A percentile compares a stretch with the other conserved stretches of the same genome.
phyloP scores from a whole-genome alignment of 2,113 vertebrate species.

The Mesitornis unicolor region DNA sequence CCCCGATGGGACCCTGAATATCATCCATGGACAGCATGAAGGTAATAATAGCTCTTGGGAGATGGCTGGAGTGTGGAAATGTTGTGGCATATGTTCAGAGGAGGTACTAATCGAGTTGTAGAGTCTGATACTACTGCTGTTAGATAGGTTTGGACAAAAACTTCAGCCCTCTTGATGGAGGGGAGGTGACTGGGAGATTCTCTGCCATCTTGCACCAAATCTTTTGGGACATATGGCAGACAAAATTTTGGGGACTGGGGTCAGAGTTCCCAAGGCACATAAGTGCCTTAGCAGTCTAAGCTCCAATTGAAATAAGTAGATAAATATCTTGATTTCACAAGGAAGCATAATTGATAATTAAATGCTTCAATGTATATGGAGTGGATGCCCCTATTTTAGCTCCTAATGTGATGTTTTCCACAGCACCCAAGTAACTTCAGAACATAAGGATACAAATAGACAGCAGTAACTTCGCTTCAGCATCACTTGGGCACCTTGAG shows the following conservation, averaged over 20 bases:
- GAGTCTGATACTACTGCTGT: not conserved
- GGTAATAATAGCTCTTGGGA: constrained; percentile 68
- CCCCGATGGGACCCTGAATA: constrained; percentile 89
- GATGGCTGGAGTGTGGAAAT: not conserved
- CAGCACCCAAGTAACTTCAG: not conserved
- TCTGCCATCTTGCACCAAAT: not conserved
- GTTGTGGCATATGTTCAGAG: not conserved
- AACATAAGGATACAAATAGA: not conserved
- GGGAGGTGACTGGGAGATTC: not conserved
- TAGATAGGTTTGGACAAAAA: not conserved
- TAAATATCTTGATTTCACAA: not conserved
- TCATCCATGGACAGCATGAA: constrained; percentile 92
- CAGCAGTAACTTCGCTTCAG: not conserved
- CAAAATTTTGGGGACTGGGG: not conserved
- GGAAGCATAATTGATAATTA: not conserved
- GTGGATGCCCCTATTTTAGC: not conserved
- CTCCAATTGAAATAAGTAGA: not conserved
- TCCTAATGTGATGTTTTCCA: not conserved
- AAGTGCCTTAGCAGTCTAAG: not conserved
- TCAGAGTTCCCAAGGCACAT: not conserved
- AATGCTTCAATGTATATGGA: not conserved
- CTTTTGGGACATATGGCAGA: not conserved
- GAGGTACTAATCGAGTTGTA: not conserved
- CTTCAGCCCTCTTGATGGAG: not conserved
- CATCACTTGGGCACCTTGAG: not conserved